Base-by-base conservation (phyloP, 2,888 invertebrate species). In the Galerucella calmariensis region DNA sequence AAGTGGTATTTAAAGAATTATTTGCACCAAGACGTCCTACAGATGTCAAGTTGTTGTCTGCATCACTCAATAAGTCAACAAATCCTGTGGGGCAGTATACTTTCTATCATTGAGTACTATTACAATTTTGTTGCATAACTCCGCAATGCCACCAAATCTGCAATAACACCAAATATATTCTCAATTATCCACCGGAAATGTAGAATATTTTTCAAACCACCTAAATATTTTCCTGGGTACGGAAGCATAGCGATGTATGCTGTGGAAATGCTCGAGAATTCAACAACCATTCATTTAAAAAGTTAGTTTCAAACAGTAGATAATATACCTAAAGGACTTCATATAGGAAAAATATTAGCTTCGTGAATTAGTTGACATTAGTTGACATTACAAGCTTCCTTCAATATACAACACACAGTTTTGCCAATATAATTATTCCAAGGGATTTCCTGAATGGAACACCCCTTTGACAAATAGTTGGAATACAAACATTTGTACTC, bases 381-480 rank as follows among this genome's bases (percentile, higher is more conserved):
- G n/a, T n/a, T n/a, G n/a, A 75, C 79, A 73, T 78, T 67, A 68
- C 73, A 78, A 14, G 76, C 75, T 69, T 78, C 77, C 65, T 69
- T 63, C 1, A 79, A 79, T 73, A 84, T 82, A 71, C 66, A 75
- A 65, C 74, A 78, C n/a, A 79, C 80, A 72, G 83, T 85, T 79
- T 82, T 82, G 14, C 80, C 79, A 51, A 80, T 66, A 10, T 73
- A n/a, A 74, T 78, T 76, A 44, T 65, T 68, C 77, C 73, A 79
- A 11, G 78, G 77, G 8, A 79, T 73, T 56, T 74, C 70, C 69
- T 77, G 79, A 74, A 79, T 76, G n/a, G 77, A 79, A 58, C 77
- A 75, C 2, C 79, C 76, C 72, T 69, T 72, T 24, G 79, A 70
- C 27, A 80, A 68, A 73, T 77, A 79, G 69, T 78, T 78, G 27